Evolutionary conservation across 1,140 invertebrate genomes (phyloP).

Genomic region (Neodiprion lecontei): DNA sequence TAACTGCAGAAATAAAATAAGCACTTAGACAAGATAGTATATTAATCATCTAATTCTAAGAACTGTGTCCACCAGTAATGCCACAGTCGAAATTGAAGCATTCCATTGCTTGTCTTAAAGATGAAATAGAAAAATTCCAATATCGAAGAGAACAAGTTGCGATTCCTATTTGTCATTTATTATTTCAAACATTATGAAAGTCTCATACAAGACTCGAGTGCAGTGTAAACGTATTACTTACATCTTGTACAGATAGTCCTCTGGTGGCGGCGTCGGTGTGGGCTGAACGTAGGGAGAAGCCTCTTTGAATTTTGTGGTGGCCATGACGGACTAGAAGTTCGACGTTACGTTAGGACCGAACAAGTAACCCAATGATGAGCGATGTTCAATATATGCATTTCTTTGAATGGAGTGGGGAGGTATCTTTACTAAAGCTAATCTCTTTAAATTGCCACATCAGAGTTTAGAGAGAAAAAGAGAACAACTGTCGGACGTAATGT

Average conservation of each 20-base stretch:
- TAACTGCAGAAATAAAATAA: constrained; percentile 34
- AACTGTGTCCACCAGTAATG: not conserved
- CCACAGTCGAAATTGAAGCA: not conserved
- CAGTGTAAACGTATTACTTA: constrained; percentile 26
- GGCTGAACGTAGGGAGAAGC: constrained; percentile 18
- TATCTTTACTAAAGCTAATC: too few species aligned
- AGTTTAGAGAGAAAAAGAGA: too few species aligned
- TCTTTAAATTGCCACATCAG: too few species aligned
- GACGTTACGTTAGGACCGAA: not conserved
- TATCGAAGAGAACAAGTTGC: too few species aligned
- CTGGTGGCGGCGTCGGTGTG: constrained; percentile 24
- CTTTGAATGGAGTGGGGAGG: too few species aligned
- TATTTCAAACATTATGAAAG: too few species aligned
- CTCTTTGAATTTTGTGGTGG: constrained; percentile 26
- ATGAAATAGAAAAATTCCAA: constrained; percentile 5
- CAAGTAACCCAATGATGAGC: too few species aligned
- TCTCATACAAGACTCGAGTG: too few species aligned
- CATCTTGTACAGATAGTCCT: constrained; percentile 49
- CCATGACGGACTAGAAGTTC: constrained; percentile 7
- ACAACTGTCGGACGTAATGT: too few species aligned
- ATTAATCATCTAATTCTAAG: not conserved
- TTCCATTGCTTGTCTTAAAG: constrained; percentile 16
- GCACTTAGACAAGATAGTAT: too few species aligned
- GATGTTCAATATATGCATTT: too few species aligned
- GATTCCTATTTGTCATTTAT: too few species aligned